Evolutionary conservation across 1,140 invertebrate genomes (phyloP).

Genomic region (Leptonema lineaticorne): DNA sequence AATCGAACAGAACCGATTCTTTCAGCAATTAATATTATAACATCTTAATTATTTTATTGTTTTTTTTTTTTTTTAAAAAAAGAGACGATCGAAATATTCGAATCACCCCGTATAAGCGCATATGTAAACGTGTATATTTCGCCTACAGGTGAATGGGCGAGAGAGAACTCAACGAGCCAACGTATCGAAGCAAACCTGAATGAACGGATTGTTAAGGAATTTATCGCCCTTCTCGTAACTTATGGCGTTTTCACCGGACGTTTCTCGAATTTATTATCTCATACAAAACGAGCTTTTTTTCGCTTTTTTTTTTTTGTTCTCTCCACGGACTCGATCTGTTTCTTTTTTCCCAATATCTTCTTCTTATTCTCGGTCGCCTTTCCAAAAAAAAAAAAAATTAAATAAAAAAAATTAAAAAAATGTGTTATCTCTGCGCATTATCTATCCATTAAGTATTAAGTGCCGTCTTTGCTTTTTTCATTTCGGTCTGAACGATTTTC

Average conservation of each 20-base stretch:
- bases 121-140: slow-evolving; percentile 19
- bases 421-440: too few species aligned
- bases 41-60: too few species aligned
- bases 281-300: background rate
- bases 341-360: too few species aligned
- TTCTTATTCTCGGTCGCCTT: too few species aligned
- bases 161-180: slow-evolving; percentile 36
- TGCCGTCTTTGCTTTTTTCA: background rate
- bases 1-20: too few species aligned
- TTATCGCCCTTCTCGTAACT: slow-evolving; percentile 19
- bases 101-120: background rate
- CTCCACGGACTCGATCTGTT: too few species aligned
- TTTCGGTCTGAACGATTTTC: background rate
- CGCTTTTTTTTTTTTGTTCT: background rate
- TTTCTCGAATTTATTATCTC: slow-evolving; percentile 2
- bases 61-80: too few species aligned
- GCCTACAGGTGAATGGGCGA: slow-evolving; percentile 31
- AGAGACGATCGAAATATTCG: too few species aligned
- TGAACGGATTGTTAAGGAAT: slow-evolving; percentile 32
- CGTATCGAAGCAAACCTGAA: slow-evolving; percentile 37
- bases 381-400: too few species aligned
- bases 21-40: too few species aligned
- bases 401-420: too few species aligned
- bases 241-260: slow-evolving; percentile 5
- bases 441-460: background rate